These are phyloP conservation scores for Aurelia sp. DNA, from an alignment of 30 jellyfish, hydroid and myxozoan genomes.

Conservation along the genomic window DNA sequence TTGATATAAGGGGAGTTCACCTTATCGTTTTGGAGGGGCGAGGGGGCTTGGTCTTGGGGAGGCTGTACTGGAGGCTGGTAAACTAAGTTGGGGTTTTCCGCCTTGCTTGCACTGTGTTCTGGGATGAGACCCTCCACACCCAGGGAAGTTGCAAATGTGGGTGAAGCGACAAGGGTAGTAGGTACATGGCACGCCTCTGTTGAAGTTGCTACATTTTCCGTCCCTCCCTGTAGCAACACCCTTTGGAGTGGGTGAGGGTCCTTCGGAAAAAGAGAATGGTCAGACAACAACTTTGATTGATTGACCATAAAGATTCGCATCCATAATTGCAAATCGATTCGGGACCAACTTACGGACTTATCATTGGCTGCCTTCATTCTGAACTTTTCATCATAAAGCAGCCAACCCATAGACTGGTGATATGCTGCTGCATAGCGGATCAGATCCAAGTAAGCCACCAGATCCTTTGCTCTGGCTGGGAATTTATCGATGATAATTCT, in stretches of 20 bases:
- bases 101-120: not conserved
- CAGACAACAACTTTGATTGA: constrained; percentile 1
- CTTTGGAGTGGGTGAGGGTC: not conserved
- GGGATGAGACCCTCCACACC: not conserved
- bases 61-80: not conserved
- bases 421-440: constrained; percentile 18
- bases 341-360: not conserved
- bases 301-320: not conserved
- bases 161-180: not conserved
- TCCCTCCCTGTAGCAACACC: constrained; percentile 4
- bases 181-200: not conserved
- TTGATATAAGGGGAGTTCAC: not conserved
- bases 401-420: constrained; percentile 27
- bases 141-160: not conserved
- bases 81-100: not conserved
- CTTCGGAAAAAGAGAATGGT: not conserved
- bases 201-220: not conserved
- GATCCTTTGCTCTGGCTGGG: not conserved
- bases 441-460: constrained; percentile 18
- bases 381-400: constrained; percentile 19
- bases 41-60: too few relatives aligned
- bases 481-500: not conserved
- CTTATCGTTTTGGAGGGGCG: too few relatives aligned
- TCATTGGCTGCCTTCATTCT: constrained; percentile 37
- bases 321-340: constrained; percentile 1